A percentile compares a stretch with the other conserved stretches of the same genome.
phyloP scores from a whole-genome alignment of 2,888 invertebrate genomes.

The Proisotoma minuta region DNA sequence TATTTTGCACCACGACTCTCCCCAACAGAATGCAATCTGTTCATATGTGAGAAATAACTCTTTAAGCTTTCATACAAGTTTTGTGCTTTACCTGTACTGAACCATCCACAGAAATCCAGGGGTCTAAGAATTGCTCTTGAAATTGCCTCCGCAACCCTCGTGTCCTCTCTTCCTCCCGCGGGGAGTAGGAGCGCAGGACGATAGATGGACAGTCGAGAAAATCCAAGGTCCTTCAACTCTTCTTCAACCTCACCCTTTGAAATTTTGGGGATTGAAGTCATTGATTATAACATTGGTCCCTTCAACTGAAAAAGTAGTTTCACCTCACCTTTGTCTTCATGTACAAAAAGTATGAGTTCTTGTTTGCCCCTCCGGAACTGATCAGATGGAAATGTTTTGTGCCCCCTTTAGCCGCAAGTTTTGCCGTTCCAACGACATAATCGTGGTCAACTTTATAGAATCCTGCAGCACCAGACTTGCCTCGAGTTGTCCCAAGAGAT shows the following conservation, averaged over 20 bases:
- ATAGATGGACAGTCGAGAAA: slow-evolving; percentile 47
- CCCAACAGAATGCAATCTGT: no score
- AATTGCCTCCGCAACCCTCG: slow-evolving; percentile 41
- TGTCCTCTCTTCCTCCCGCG: slow-evolving; percentile 46
- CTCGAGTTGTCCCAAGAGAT: slow-evolving; percentile 55
- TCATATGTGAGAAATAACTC: no score
- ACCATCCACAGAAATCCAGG: slow-evolving; percentile 44
- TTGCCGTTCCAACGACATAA: slow-evolving; percentile 54
- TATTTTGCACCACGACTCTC: slow-evolving; percentile 47
- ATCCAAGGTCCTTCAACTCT: slow-evolving; percentile 41
- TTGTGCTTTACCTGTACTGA: slow-evolving; percentile 47
- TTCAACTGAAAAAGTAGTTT: neutral
- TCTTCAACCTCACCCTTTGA: slow-evolving; percentile 52
- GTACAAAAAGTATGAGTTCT: slow-evolving; percentile 53
- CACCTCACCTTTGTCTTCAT: slow-evolving; percentile 51
- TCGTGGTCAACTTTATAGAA: slow-evolving; percentile 56
- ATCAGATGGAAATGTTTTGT: slow-evolving; percentile 54
- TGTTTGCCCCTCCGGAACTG: slow-evolving; percentile 53
- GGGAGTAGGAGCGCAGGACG: slow-evolving; percentile 34
- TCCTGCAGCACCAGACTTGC: slow-evolving; percentile 53
- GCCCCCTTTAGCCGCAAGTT: slow-evolving; percentile 52
- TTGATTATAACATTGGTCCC: no score
- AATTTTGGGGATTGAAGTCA: no score
- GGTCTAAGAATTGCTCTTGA: slow-evolving; percentile 37
- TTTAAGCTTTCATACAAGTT: no score